Base-by-base conservation (phyloP, 2,797 vertebrate species). In the Anguilla marmorata region DNA sequence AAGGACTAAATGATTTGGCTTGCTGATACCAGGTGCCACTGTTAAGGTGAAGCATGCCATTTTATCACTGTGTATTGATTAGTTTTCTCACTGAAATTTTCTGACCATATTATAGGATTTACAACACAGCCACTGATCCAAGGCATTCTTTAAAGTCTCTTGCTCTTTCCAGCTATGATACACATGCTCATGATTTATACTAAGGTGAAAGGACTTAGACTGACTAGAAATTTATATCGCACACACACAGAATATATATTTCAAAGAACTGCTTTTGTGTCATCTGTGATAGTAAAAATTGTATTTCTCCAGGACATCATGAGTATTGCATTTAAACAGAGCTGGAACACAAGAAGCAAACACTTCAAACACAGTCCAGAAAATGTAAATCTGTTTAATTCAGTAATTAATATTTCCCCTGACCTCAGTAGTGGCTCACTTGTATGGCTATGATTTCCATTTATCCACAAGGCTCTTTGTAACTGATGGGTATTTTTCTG, bases 321-420 rank as follows among this genome's bases (percentile, higher is more conserved):
- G 37, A 16, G 74, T 3, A 45, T 33, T 82, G 45, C 45, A 50
- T 50, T 86, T 33, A 5, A 83, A 33, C 54, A 19, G 58, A 58
- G 76, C n/a, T 89, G 48, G 21, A 24, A 72, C 33, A 24, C 33
- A 14, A 86, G 58, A 60, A 41, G 21, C 58, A 41, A 19, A 45
- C 30, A 45, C 54, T 66, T 85, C 33, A 14, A 14, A 58, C 12
- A 58, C 3, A 54, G 72, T 33, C 11, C 85, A 33, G 82, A 74
- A 45, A 19, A 30, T 54, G 37, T 85, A 72, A 69, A 74, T 88
- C n/a, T 37, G 56, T 63, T 52, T 72, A 85, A 85, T 52, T 72
- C 54, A 69, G 3, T 52, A 84, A 87, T 84, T 87, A 83, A 60
- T 72, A 69, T 72, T 33, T 84, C 56, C 80, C 74, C 41, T 80